Conservation (phyloP, 2,797 vertebrate species). For the Galaxias olidus region DNA sequence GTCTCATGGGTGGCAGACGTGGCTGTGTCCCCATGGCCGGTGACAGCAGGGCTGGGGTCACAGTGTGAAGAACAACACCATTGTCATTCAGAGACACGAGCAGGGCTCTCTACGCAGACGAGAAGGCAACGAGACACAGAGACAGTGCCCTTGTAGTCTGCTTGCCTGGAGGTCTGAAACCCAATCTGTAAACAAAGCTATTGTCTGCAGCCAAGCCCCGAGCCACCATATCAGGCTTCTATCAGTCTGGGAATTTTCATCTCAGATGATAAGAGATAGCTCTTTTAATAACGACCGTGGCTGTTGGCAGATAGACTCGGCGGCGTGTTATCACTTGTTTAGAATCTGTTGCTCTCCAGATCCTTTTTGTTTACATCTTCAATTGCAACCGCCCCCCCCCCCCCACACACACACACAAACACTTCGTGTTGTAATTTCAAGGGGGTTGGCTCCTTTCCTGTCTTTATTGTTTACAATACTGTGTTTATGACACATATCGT, state of each 20-base stretch:
- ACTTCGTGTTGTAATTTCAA: not conserved
- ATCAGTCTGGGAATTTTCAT: conserved; percentile 40
- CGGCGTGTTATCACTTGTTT: not conserved
- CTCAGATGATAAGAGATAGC: conserved; percentile 36
- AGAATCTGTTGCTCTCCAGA: not conserved
- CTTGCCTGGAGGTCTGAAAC: conserved; percentile 49
- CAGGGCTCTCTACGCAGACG: conserved; percentile 46
- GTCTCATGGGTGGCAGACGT: not conserved
- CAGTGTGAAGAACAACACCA: conserved; percentile 47
- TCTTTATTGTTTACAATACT: not conserved
- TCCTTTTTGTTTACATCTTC: not conserved
- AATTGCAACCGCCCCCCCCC: no score
- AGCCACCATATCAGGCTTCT: conserved; percentile 27
- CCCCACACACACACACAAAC: no score
- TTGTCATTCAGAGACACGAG: conserved; percentile 70
- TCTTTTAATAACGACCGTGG: conserved; percentile 37
- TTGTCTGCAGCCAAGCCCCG: conserved; percentile 59
- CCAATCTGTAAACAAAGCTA: conserved; percentile 56
- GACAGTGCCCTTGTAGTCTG: conserved; percentile 37
- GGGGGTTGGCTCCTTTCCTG: not conserved
- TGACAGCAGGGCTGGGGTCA: conserved; percentile 41
- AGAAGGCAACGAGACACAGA: conserved; percentile 54
- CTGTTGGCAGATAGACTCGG: conserved; percentile 4
- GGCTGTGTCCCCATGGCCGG: conserved; percentile 22
- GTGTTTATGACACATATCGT: no score